Evolutionary conservation across 1,140 invertebrate species (phyloP).

Genomic region (Drosophila tsacasi): DNA sequence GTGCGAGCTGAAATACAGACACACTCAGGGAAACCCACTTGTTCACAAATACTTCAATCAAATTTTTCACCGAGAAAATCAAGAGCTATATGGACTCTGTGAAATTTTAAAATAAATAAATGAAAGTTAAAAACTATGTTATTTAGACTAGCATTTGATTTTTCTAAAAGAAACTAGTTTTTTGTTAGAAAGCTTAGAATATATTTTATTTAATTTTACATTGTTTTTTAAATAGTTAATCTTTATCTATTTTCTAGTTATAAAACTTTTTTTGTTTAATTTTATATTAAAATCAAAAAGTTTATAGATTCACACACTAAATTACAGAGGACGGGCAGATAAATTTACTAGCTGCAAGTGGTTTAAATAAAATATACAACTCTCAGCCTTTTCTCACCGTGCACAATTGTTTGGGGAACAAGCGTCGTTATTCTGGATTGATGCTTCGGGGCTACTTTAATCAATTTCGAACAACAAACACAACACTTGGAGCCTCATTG

Average conservation of each 20-base stretch:
- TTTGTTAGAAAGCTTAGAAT: no score
- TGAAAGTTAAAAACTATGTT: not conserved
- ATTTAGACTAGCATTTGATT: not conserved
- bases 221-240: no score
- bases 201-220: no score
- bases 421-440: slow-evolving; percentile 41
- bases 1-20: slow-evolving; percentile 18
- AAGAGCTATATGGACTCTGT: not conserved
- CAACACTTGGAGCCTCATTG: slow-evolving; percentile 43
- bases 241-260: no score
- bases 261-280: no score
- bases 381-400: not conserved
- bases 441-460: slow-evolving; percentile 70
- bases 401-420: slow-evolving; percentile 65
- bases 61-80: slow-evolving; percentile 1
- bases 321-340: no score
- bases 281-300: no score
- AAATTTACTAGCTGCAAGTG: no score
- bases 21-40: slow-evolving; percentile 20
- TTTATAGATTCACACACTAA: no score
- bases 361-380: not conserved
- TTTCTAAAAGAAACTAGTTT: not conserved
- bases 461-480: slow-evolving; percentile 78
- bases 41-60: slow-evolving; percentile 50
- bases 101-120: no score